Evolutionary conservation across 2,797 vertebrate genomes (phyloP).

Genomic region (Rhinophrynus dorsalis): DNA sequence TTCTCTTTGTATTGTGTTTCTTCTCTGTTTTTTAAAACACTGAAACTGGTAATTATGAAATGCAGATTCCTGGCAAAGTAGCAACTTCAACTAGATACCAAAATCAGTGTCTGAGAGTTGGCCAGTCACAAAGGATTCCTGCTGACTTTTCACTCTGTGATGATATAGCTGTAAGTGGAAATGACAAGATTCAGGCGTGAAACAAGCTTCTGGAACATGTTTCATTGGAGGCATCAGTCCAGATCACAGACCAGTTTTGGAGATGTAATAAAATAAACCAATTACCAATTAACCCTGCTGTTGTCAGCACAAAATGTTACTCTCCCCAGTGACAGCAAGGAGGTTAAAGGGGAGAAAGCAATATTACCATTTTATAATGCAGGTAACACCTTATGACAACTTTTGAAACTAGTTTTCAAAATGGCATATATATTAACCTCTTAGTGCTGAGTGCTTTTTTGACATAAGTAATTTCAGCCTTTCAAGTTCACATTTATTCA

Average conservation of each 20-base stretch:
- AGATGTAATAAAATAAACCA: not conserved
- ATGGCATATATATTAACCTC: too few species aligned
- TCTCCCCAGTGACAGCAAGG: too few species aligned
- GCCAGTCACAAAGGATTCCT: constrained; percentile 33
- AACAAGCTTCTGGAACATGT: constrained; percentile 7
- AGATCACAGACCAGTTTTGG: constrained; percentile 6
- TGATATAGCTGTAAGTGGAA: constrained; percentile 26
- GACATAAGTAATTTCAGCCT: too few species aligned
- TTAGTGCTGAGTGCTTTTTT: too few species aligned
- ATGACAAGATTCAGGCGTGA: constrained; percentile 16
- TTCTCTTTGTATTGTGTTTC: constrained; percentile 11
- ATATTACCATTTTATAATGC: too few species aligned
- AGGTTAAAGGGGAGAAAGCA: too few species aligned
- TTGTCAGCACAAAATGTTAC: not conserved
- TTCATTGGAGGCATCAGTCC: constrained; percentile 8
- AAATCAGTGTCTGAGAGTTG: constrained; percentile 20
- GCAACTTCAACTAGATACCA: constrained; percentile 5
- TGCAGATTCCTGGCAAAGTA: constrained; percentile 26
- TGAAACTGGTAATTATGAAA: constrained; percentile 23
- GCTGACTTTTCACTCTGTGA: constrained; percentile 8
- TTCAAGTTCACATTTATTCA: too few species aligned
- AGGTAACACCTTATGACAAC: too few species aligned
- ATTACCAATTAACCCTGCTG: not conserved
- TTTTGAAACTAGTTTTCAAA: too few species aligned
- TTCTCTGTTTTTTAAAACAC: not conserved